Base-by-base conservation (phyloP, 2,888 invertebrate genomes). In the Xestobium rufovillosum region DNA sequence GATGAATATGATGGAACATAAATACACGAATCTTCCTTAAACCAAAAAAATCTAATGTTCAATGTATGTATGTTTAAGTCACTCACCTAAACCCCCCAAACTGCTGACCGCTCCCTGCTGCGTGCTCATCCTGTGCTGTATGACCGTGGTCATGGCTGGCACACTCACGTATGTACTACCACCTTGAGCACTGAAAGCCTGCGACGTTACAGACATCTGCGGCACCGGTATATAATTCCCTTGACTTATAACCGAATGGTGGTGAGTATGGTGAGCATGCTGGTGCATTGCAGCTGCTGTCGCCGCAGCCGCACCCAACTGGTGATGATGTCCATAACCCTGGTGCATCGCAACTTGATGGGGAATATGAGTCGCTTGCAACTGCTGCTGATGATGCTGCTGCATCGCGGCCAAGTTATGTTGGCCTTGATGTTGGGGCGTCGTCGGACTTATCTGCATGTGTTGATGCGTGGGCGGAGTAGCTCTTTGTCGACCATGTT, bases 91-190 rank as follows among this genome's bases (percentile, higher is more conserved):
- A 12, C 48, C 41, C 17, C 53, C 49, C 14, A 57, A 28, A 10
- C 46, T 36, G 3, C 50, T 44, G 10, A 47, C 45, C 1, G 39
- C 44, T 11, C 34, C 75, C 60, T 56, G 77, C 72, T 69, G 69
- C 1, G 68, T 61, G 2, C 69, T 60, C 69, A 73, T 72, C 25
- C 67, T 53, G 37, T 59, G 59, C 37, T 66, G 65, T 19, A 19
- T 19, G n/a, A 19, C 80, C 16, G 78, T 75, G 0, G 78, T 74
- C 68, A 78, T 78, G 4, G 50, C 44, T 6, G 78, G 75, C 9
- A 76, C 72, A n/a, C 76, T 75, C 29, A 80, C 78, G 51, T 77
- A 76, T 2, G 74, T 71, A 43, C 76, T 73, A 2, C 71, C 67
- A 17, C 67, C 61, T 17, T 71, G 71, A 2, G 69, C 70, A 2